Evolutionary conservation across 2,797 vertebrate genomes (phyloP), one percentile per base, ranked within the genome.

Genomic region (Enteromius afrohamiltoni): DNA sequence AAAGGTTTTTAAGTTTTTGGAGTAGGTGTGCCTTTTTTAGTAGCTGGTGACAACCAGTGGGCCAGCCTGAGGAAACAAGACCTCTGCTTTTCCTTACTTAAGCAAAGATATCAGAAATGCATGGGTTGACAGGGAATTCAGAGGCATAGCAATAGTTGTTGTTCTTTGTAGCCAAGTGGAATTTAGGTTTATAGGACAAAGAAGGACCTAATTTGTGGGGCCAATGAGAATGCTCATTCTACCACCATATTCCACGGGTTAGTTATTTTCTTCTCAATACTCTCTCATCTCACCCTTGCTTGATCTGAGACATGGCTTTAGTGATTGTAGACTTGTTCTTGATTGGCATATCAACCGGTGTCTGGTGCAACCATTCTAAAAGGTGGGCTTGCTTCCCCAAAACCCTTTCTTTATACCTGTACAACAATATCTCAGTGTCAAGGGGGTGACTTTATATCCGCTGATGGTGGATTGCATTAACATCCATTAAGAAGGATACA

Each of bases 291-390:
- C 40, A 34, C 42, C 64, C 53, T 40, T 40, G 71, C 21, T 77
- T 69, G 53, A 21, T 53, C 70, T 64, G 70, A 53, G 64, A 65
- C 26, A 34, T 2, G 0, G 82, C 71, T 83, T 69, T 86, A 55
- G 26, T 0, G 8, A 26, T 51, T 37, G 49, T 77, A 74, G 29
- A 51, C 64, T 60, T 23, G 21, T 58, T 76, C 29, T 37, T 81
- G 49, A 26, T 9, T 45, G 51, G 49, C 6, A 5, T 1, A 67
- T 49, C 64, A 75, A 31, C 34, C 55, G 49, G 13, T 0, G 21
- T 31, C 19, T 75, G 13, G 7, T 60, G 34, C 23, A 60, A n/a
- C 1, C 14, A 31, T 60, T 78, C 37, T 65, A 42, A 31, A 45
- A 55, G 21, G n/a, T 73, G 16, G 42, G n/a, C 51, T 49, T 51